Base-by-base conservation (phyloP, 92 coral and sea anemone genomes). In the Muricea muricata region DNA sequence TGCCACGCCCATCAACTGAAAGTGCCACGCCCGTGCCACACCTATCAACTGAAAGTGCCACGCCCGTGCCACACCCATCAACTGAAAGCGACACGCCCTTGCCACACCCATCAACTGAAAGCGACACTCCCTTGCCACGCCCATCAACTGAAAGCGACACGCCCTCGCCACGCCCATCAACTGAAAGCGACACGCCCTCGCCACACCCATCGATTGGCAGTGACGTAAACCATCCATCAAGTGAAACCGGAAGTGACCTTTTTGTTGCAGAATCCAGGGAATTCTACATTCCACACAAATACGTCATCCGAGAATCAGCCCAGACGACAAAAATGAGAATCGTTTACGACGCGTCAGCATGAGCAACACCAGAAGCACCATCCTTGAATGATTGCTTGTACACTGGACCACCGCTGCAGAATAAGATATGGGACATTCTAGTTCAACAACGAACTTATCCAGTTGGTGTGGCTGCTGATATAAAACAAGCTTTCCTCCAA, bases 351-450 rank as follows among this genome's bases (percentile, higher is more conserved):
- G 73, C 73, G 25, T 66, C 73, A 20, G 76, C 76, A 28, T 28
- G 76, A 70, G 76, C 15, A 17, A 37, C 50, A 18, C 73, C 73
- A 13, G 73, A 66, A 66, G 73, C 42, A 4, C 73, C 41, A 28
- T 66, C 73, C 41, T n/a, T 76, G 60, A 76, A 76, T 46, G 67
- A 76, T 33, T 76, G 81, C n/a, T 46, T 76, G 0, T 76, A 76
- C 28, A 13, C 81, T 4, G 81, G 81, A 32, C 81, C 81, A 29
- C 21, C 81, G 21, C 56, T 46, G 81, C 81, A 75, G 7, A 75
- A 75, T n/a, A 75, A 75, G 14, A 7, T 75, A 47, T 75, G 81
- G 81, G 81, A 75, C 65, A 40, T 75, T 18, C 81, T 75, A 2
- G 65, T 48, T 1, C 81, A 75, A 75, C 81, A 75, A 21, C 11